Conservation (phyloP, 64 coral and sea anemone genomes). For the Pocillopora verrucosa region DNA sequence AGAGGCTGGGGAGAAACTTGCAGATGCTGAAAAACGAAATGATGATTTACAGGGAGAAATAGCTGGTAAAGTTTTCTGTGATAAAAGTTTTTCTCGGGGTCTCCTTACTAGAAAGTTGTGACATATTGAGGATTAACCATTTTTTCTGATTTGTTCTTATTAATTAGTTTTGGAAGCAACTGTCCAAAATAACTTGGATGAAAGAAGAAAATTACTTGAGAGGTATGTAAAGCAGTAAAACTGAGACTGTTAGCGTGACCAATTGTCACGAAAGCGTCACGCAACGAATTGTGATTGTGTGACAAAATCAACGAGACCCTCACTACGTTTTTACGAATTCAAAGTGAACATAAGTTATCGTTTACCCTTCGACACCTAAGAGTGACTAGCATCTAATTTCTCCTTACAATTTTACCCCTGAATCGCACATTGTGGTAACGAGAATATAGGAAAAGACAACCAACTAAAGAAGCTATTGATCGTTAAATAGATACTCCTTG, state of each 20-base stretch:
- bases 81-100: too few relatives aligned
- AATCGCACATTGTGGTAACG: too few relatives aligned
- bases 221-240: slow-evolving; percentile 50
- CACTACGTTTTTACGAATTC: too few relatives aligned
- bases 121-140: background rate
- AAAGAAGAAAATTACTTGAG: slow-evolving; percentile 87
- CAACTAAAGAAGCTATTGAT: too few relatives aligned
- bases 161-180: slow-evolving; percentile 85
- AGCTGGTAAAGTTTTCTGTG: slow-evolving; percentile 29
- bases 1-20: slow-evolving; percentile 48
- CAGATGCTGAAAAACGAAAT: slow-evolving; percentile 55
- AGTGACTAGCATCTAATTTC: too few relatives aligned
- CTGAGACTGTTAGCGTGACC: background rate
- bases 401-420: too few relatives aligned
- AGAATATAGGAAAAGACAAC: too few relatives aligned
- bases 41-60: slow-evolving; percentile 74
- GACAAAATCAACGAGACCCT: background rate
- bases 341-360: too few relatives aligned
- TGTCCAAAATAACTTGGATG: slow-evolving; percentile 83
- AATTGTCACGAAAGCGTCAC: background rate
- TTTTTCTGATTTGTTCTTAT: background rate
- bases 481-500: too few relatives aligned
- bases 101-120: too few relatives aligned
- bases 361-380: too few relatives aligned
- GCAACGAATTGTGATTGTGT: background rate